Base-by-base conservation (phyloP, 2,113 vertebrate species). In the Spilogale gracilis region DNA sequence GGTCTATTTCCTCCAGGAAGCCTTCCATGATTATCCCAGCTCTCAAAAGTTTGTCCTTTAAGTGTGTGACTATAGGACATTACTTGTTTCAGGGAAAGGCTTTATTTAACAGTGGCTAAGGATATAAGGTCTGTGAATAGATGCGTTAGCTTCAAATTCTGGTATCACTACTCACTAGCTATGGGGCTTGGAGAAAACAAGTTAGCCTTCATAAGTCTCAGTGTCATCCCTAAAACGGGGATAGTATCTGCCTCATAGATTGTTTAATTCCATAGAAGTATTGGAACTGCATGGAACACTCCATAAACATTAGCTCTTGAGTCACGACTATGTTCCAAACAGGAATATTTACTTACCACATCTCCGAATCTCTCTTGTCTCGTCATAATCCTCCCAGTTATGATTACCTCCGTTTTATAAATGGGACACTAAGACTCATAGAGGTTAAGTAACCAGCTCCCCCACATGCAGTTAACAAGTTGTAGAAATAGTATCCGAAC, bases 1-100 rank as follows among this genome's bases (percentile, higher is more conserved):
- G 85, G 89, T 94, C 73, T 82, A 69, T 82, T 74, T 96, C 94
- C 74, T 95, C 74, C 86, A 96, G 88, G 60, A 95, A 96, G 73
- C n/a, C 71, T 67, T 96, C 90, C 32, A 69, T 67, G 87, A 85
- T 78, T 76, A 56, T 48, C 74, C 12, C 20, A 83, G 65, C 11
- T 73, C 74, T 91, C 83, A 86, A 69, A 67, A 95, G 78, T 84
- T 50, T 43, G 11, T 80, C 48, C 63, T 93, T 60, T 32, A 58
- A 92, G 6, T 32, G 50, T 38, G 27, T 81, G 11, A 69, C 25
- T 45, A 65, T 0, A 32, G n/a, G 32, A 43, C 17, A 9, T 69
- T 67, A 69, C 43, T 56, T 67, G 20, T 27, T 18, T 45, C 30
- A n/a, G 9, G 11, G 5, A 56, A 83, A 73, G 12, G n/a, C 5